Conservation (phyloP, 2,113 vertebrate species). For the Uria lomvia region DNA sequence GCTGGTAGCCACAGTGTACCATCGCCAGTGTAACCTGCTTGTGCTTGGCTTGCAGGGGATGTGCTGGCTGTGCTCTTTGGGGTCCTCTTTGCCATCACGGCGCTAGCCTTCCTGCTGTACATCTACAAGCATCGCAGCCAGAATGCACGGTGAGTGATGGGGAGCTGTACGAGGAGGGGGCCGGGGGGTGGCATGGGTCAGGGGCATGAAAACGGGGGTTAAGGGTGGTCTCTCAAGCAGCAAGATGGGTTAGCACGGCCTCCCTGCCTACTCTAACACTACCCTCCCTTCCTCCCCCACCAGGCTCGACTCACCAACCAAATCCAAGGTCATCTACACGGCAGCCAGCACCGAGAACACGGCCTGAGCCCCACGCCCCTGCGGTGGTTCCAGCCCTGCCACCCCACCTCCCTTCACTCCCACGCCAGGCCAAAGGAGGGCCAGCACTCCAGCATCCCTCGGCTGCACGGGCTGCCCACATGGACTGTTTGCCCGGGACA, state of each 20-base stretch:
- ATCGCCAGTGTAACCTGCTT: fast-evolving
- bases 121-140: slow-evolving; percentile 56
- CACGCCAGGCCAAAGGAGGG: background rate
- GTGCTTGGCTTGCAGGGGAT: slow-evolving; percentile 62
- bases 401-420: background rate
- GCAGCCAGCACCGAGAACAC: slow-evolving; percentile 44
- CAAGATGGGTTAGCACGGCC: background rate
- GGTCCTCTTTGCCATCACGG: slow-evolving; percentile 70
- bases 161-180: background rate
- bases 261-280: background rate
- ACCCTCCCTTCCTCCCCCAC: fast-evolving
- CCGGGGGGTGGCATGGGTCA: fast-evolving
- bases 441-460: background rate
- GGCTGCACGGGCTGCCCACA: fast-evolving
- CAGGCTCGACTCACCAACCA: background rate
- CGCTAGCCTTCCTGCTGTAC: slow-evolving; percentile 69
- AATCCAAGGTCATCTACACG: slow-evolving; percentile 62
- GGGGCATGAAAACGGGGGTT: fast-evolving
- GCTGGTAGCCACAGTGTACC: fast-evolving
- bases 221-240: background rate
- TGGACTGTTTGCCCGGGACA: background rate
- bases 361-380: fast-evolving
- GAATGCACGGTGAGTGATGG: slow-evolving; percentile 18
- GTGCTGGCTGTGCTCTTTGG: slow-evolving; percentile 75
- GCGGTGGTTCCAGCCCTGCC: background rate